These are phyloP conservation scores for Toxotes lorentzi DNA, from an alignment of 2,797 vertebrate species.

Conservation along the genomic window DNA sequence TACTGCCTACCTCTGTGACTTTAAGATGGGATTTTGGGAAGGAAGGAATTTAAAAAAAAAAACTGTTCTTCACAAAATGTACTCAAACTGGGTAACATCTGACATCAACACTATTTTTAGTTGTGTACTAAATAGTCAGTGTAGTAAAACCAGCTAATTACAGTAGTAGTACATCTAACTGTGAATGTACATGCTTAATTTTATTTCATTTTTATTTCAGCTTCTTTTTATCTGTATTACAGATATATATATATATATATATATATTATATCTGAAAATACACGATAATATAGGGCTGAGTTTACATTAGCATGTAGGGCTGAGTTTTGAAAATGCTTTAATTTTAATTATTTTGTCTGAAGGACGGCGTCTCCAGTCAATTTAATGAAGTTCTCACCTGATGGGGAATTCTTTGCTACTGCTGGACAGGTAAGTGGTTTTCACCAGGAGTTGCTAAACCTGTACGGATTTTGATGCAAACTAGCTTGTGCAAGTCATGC, in stretches of 20 bases:
- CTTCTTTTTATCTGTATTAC: not conserved
- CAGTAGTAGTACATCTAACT: not conserved
- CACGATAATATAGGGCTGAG: not conserved
- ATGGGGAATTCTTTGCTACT: constrained; percentile 98
- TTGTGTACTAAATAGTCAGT: too few relatives aligned
- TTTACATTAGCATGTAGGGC: not conserved
- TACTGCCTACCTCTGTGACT: not conserved
- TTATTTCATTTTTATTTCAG: not conserved
- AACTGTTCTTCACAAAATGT: not conserved
- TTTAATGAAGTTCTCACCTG: constrained; percentile 97
- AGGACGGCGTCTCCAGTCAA: constrained; percentile 95
- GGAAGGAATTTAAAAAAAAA: not conserved
- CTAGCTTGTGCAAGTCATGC: not conserved
- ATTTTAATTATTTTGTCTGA: constrained; percentile 9
- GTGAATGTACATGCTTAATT: not conserved
- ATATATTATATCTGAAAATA: not conserved
- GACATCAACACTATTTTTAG: not conserved
- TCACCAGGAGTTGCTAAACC: not conserved
- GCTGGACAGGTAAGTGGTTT: constrained; percentile 90
- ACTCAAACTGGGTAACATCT: not conserved
- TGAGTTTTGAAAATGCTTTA: not conserved
- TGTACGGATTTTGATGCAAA: not conserved
- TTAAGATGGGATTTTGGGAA: not conserved
- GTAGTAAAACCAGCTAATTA: not conserved
- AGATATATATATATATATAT: too few relatives aligned